These are phyloP conservation scores for Phania funesta DNA, from an alignment of 2,888 invertebrate genomes.

Conservation along the genomic window DNA sequence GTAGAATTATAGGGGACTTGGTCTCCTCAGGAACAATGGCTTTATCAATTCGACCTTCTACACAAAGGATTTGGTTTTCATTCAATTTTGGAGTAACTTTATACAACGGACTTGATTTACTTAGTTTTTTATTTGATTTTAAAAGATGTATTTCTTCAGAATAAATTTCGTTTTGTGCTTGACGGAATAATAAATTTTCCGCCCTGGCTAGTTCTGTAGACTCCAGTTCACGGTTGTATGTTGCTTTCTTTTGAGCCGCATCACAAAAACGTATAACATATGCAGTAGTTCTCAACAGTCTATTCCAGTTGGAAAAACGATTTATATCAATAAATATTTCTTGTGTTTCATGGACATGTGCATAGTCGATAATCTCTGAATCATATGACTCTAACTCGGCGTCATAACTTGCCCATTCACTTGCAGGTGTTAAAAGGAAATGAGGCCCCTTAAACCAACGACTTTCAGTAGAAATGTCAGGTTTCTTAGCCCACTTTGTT, in stretches of 20 bases:
- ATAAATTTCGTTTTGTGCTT: constrained; percentile 35
- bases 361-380: neutral
- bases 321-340: constrained; percentile 13
- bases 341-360: constrained; percentile 1
- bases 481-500: constrained; percentile 50
- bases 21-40: constrained; percentile 12
- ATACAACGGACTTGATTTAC: constrained; percentile 3
- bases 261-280: too few relatives aligned
- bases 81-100: constrained; percentile 40
- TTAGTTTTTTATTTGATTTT: constrained; percentile 6
- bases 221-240: neutral
- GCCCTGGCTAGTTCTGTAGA: constrained; percentile 21
- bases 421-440: constrained; percentile 33
- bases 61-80: constrained; percentile 31
- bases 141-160: constrained; percentile 21
- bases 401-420: constrained; percentile 23
- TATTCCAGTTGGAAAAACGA: constrained; percentile 33
- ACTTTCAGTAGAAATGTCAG: constrained; percentile 31
- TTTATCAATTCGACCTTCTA: constrained; percentile 24
- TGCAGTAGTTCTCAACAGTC: neutral
- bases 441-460: constrained; percentile 59
- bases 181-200: constrained; percentile 33
- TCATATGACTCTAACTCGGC: neutral
- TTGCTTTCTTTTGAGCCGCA: neutral
- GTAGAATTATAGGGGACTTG: constrained; percentile 26